These are phyloP conservation scores for Spea multiplicata DNA, from an alignment of 2,113 vertebrate species.

Conservation along the genomic window DNA sequence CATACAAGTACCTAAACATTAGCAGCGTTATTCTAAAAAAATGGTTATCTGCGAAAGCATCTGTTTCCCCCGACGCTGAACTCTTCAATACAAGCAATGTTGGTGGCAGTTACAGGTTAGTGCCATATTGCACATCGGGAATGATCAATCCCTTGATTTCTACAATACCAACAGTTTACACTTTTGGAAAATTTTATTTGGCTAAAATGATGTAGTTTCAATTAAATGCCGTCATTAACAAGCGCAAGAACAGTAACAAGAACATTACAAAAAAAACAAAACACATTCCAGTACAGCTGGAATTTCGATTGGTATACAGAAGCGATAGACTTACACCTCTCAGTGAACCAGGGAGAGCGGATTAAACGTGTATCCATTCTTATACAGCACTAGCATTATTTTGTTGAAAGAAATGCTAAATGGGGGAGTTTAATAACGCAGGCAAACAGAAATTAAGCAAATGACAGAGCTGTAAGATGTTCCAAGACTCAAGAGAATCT, in stretches of 20 bases:
- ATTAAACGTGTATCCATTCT: constrained; percentile 4
- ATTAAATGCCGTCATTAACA: constrained; percentile 36
- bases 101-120: constrained; percentile 32
- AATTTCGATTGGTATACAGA: not conserved
- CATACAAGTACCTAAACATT: constrained; percentile 2
- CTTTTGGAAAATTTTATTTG: constrained; percentile 25
- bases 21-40: constrained; percentile 19
- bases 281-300: constrained; percentile 11
- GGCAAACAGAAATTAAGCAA: not conserved
- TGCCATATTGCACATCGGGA: constrained; percentile 41
- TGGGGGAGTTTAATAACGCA: not conserved
- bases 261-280: constrained; percentile 18
- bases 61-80: constrained; percentile 42
- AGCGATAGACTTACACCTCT: constrained; percentile 11
- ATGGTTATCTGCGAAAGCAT: constrained; percentile 29
- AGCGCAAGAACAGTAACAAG: constrained; percentile 39
- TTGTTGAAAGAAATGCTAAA: not conserved
- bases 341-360: constrained; percentile 4
- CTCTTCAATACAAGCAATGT: constrained; percentile 37
- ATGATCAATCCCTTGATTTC: constrained; percentile 29
- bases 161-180: constrained; percentile 23
- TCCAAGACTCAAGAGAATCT: not conserved
- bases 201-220: constrained; percentile 41
- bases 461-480: constrained; percentile 21
- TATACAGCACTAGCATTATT: constrained; percentile 20